Evolutionary conservation across 2,113 vertebrate species (phyloP), one percentile per base, ranked within the genome.

Genomic region (Sporophila hypoxantha): DNA sequence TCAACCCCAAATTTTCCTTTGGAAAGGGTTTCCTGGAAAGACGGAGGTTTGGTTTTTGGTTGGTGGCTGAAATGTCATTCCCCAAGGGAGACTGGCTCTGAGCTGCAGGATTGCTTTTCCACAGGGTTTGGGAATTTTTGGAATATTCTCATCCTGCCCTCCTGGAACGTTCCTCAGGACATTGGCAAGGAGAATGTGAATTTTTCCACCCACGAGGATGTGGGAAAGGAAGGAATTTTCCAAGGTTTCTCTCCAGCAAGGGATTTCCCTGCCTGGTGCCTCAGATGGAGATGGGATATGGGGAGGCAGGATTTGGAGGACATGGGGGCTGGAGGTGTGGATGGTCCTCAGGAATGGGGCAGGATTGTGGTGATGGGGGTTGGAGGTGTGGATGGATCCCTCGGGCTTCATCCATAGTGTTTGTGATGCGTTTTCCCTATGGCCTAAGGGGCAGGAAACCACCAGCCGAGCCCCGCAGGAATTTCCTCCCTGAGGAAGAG

Each of bases 401-500:
- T 22, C 0, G 3, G 39, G 32, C n/a, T n/a, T n/a, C n/a, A n/a
- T n/a, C n/a, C n/a, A n/a, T n/a, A n/a, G n/a, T n/a, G n/a, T n/a
- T n/a, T n/a, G n/a, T n/a, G n/a, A n/a, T n/a, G n/a, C n/a, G n/a
- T n/a, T n/a, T n/a, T n/a, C n/a, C n/a, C n/a, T n/a, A n/a, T n/a
- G n/a, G n/a, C 37, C 29, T 0, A 0, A 82, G 26, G 39, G 36
- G 71, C 16, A 17, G 82, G 46, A 61, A 27, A 34, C 5, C n/a
- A 6, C 8, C 27, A 26, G 30, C 17, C n/a, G n/a, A n/a, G n/a
- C n/a, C n/a, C n/a, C 0, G 0, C 11, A 2, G 59, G 46, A 60
- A 65, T 86, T 37, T 29, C 17, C 32, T 68, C 42, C 20, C 23
- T 0, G 19, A 44, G n/a, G 59, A 55, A 61, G 52, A 10, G 57